phyloP scores from a whole-genome alignment of 1,140 invertebrate species.

The Meloidogyne hapla region DNA sequence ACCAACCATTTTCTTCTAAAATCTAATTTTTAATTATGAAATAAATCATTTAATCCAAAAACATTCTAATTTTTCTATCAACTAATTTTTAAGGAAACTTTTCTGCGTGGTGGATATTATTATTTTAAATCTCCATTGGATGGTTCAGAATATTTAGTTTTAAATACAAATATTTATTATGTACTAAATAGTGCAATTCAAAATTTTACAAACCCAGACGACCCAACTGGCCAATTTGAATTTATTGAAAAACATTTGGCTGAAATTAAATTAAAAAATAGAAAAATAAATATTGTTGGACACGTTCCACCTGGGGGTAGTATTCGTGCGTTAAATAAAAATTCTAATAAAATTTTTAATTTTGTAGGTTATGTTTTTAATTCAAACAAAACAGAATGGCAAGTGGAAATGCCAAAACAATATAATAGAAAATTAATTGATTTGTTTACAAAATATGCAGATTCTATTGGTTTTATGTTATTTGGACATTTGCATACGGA shows the following conservation, averaged over 20 bases:
- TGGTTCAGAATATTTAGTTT: conserved; percentile 42
- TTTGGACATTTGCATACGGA: conserved; percentile 62
- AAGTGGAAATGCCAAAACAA: conserved; percentile 44
- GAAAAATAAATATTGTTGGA: conserved; percentile 51
- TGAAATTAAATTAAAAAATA: conserved; percentile 32
- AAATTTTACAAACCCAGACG: conserved; percentile 43
- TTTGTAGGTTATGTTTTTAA: neutral
- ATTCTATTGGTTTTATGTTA: conserved; percentile 55
- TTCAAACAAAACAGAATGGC: conserved; percentile 27
- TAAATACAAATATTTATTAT: conserved; percentile 63
- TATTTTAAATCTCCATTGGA: conserved; percentile 28
- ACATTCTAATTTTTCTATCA: no score
- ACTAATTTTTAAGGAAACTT: conserved; percentile 49
- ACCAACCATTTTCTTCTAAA: no score
- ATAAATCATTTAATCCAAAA: no score
- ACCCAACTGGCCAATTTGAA: conserved; percentile 57
- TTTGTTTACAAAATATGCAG: conserved; percentile 44
- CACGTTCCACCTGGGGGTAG: conserved; percentile 59
- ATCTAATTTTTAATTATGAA: no score
- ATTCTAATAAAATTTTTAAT: conserved; percentile 29
- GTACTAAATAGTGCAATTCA: conserved; percentile 40
- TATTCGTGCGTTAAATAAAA: neutral
- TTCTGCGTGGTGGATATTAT: conserved; percentile 58
- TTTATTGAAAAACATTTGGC: conserved; percentile 50
- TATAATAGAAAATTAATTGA: conserved; percentile 53